These are phyloP conservation scores for Scaptodrosophila lebanonensis DNA, from an alignment of 1,140 invertebrate species.

Conservation along the genomic window DNA sequence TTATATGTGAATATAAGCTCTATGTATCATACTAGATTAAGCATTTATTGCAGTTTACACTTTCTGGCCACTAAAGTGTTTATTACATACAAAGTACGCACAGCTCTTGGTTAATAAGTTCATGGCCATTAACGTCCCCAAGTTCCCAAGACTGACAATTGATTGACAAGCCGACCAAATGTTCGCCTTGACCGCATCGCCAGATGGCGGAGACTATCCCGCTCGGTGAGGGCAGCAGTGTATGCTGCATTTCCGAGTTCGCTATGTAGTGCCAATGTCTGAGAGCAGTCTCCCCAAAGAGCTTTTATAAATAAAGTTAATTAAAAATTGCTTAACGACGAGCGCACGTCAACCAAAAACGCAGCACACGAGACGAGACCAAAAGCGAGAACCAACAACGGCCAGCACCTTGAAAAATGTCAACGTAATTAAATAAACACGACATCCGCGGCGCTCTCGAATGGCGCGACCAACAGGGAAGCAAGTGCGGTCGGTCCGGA, in stretches of 20 bases:
- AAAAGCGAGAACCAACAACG: slow-evolving; percentile 11
- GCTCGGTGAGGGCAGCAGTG: slow-evolving; percentile 10
- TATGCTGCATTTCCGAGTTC: no score
- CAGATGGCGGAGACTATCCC: background rate
- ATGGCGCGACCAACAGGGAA: no score
- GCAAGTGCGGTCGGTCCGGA: no score
- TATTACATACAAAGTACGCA: no score
- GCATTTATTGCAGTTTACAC: no score
- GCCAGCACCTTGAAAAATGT: slow-evolving; percentile 49
- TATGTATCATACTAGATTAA: no score
- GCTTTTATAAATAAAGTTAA: slow-evolving; percentile 61
- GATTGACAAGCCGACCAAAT: slow-evolving; percentile 66
- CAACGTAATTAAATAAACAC: slow-evolving; percentile 67
- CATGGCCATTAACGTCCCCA: slow-evolving; percentile 40
- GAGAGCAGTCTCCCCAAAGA: slow-evolving; percentile 26
- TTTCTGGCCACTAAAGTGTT: no score
- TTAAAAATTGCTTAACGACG: slow-evolving; percentile 48
- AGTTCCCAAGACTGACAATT: slow-evolving; percentile 47
- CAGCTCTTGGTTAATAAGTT: no score
- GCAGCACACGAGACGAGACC: background rate
- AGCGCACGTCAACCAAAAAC: slow-evolving; percentile 14
- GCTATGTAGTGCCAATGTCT: no score
- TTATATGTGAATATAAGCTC: no score
- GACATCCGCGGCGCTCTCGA: slow-evolving; percentile 8
- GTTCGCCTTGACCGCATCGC: background rate